Conservation (phyloP, 2,113 vertebrate genomes). For the Ahaetulla prasina region DNA sequence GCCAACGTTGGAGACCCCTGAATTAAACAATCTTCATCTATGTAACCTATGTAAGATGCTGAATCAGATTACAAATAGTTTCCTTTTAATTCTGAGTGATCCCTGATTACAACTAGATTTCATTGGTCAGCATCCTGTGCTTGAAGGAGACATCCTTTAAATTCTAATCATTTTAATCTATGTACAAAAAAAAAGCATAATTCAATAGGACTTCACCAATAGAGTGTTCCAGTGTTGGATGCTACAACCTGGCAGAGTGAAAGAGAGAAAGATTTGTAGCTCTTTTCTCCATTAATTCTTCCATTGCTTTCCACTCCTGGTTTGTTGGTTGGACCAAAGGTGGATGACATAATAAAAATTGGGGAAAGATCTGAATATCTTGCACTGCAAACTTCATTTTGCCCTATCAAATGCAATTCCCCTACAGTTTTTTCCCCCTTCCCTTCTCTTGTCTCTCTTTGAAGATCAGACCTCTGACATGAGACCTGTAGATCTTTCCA, state of each 20-base stretch:
- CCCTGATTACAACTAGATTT: neutral
- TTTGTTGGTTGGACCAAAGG: neutral
- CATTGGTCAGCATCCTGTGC: neutral
- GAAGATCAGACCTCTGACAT: neutral
- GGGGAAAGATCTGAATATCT: neutral
- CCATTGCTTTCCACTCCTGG: neutral
- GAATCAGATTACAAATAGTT: neutral
- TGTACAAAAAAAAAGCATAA: neutral
- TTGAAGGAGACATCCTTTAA: neutral
- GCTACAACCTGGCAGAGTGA: neutral
- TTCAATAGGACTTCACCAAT: neutral
- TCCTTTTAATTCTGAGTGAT: neutral
- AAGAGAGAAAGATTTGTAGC: neutral
- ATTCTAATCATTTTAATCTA: neutral
- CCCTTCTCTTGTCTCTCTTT: neutral
- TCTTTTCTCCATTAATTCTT: neutral
- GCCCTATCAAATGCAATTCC: neutral
- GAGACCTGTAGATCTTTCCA: neutral
- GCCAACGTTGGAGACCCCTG: too few species aligned
- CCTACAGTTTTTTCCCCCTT: neutral
- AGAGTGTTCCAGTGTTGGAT: neutral
- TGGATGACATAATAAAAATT: neutral
- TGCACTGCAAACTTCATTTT: neutral
- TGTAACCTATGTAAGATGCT: neutral
- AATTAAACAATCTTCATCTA: neutral